Conservation (phyloP, 2,888 invertebrate species). For the Crocallis elinguaria region DNA sequence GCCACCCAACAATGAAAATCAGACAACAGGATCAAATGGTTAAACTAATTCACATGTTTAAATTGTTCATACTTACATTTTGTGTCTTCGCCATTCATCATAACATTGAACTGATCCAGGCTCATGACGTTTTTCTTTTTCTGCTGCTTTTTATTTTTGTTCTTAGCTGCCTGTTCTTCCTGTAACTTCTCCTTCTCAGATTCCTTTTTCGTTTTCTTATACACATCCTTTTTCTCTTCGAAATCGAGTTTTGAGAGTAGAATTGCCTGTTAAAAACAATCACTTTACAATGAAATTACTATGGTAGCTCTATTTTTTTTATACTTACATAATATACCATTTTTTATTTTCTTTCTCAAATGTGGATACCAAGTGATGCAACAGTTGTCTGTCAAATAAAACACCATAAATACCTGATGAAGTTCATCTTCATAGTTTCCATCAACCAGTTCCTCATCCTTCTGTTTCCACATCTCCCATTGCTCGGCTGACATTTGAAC, state of each 20-base stretch:
- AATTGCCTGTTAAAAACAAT: slow-evolving; percentile 83
- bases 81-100: slow-evolving; percentile 70
- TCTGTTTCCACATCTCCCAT: slow-evolving; percentile 90
- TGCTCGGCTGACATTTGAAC: slow-evolving; percentile 80
- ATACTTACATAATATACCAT: too few relatives aligned
- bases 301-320: too few relatives aligned
- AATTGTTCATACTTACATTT: slow-evolving; percentile 52
- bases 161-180: slow-evolving; percentile 57
- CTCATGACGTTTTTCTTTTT: slow-evolving; percentile 90
- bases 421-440: slow-evolving; percentile 84
- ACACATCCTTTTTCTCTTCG: slow-evolving; percentile 87
- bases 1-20: too few relatives aligned
- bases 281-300: neutral
- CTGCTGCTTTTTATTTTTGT: slow-evolving; percentile 71
- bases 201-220: slow-evolving; percentile 73
- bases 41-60: too few relatives aligned
- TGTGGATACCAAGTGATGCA: too few relatives aligned
- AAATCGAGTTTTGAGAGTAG: slow-evolving; percentile 89
- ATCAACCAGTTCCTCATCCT: slow-evolving; percentile 88
- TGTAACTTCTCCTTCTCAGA: slow-evolving; percentile 64
- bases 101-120: slow-evolving; percentile 89
- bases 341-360: too few relatives aligned
- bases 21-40: too few relatives aligned
- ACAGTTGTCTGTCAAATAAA: neutral
- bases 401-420: slow-evolving; percentile 85